These are phyloP conservation scores for Gibbula magus DNA, from an alignment of 2,888 invertebrate species.

Conservation along the genomic window DNA sequence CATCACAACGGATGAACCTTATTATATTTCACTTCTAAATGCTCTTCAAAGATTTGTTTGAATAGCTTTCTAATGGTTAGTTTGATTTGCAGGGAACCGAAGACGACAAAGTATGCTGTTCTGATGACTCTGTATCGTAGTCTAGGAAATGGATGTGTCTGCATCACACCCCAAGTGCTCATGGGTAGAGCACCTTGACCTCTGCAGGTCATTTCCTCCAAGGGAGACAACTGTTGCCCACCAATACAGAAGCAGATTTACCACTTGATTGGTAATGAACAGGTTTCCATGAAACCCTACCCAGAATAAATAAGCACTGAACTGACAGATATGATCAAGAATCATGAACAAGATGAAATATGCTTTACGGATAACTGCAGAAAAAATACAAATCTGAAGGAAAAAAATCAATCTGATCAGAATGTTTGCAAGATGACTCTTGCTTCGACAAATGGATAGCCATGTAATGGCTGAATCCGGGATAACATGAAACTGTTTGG, in stretches of 20 bases:
- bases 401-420: too few species aligned
- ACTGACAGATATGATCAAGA: too few species aligned
- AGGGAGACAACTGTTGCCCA: not conserved
- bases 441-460: not conserved
- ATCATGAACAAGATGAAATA: too few species aligned
- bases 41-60: too few species aligned
- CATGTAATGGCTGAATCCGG: not conserved
- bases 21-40: too few species aligned
- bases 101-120: constrained; percentile 76
- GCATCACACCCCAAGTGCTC: not conserved
- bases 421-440: too few species aligned
- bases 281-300: not conserved
- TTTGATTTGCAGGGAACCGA: constrained; percentile 66
- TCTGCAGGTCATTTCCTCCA: not conserved
- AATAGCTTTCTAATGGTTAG: not conserved
- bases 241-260: not conserved
- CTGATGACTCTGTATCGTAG: constrained; percentile 45
- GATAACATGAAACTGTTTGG: not conserved
- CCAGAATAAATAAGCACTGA: too few species aligned
- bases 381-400: not conserved
- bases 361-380: not conserved
- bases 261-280: not conserved
- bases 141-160: not conserved
- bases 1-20: too few species aligned
- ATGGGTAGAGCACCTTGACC: not conserved